Percentiles rank a stretch among this genome's conserved stretches.
These are phyloP conservation scores for Gymnocheta viridis DNA, from an alignment of 2,888 invertebrate genomes.

Conservation along the genomic window DNA sequence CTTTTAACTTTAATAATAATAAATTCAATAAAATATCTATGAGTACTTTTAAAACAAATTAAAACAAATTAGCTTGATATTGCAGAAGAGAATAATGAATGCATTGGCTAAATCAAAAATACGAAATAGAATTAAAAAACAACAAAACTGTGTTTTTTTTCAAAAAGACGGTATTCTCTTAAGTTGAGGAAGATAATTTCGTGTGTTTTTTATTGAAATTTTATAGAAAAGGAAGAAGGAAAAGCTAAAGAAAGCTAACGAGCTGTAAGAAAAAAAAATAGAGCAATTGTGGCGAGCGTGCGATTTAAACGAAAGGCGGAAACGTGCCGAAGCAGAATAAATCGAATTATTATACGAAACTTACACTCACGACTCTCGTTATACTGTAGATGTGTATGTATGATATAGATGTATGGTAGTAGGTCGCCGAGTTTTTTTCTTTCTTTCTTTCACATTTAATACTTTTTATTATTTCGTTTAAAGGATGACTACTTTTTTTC, in stretches of 20 bases:
- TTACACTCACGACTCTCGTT: slow-evolving; percentile 65
- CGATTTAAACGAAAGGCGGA: slow-evolving; percentile 67
- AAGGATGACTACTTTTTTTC: slow-evolving; percentile 58
- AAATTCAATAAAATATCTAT: neutral
- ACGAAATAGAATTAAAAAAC: neutral
- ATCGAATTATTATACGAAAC: slow-evolving; percentile 69
- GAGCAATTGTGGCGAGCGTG: slow-evolving; percentile 64
- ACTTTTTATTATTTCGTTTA: slow-evolving; percentile 36
- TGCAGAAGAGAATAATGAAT: slow-evolving; percentile 8
- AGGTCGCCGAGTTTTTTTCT: slow-evolving; percentile 66
- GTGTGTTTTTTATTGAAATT: slow-evolving; percentile 18
- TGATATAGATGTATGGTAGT: slow-evolving; percentile 69
- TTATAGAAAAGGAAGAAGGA: slow-evolving; percentile 8
- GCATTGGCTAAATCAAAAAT: neutral
- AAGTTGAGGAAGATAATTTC: neutral
- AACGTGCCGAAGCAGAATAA: slow-evolving; percentile 69
- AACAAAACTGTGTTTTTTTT: neutral
- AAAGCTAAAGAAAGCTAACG: slow-evolving; percentile 41
- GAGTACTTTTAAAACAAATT: neutral
- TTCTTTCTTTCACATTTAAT: slow-evolving; percentile 41
- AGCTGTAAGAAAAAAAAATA: slow-evolving; percentile 56
- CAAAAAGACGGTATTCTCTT: neutral
- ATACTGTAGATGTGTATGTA: slow-evolving; percentile 70
- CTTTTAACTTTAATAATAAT: neutral
- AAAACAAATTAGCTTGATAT: neutral